These are phyloP conservation scores for Ivindomyrus marchei DNA, from an alignment of 2,113 vertebrate species.

Conservation along the genomic window DNA sequence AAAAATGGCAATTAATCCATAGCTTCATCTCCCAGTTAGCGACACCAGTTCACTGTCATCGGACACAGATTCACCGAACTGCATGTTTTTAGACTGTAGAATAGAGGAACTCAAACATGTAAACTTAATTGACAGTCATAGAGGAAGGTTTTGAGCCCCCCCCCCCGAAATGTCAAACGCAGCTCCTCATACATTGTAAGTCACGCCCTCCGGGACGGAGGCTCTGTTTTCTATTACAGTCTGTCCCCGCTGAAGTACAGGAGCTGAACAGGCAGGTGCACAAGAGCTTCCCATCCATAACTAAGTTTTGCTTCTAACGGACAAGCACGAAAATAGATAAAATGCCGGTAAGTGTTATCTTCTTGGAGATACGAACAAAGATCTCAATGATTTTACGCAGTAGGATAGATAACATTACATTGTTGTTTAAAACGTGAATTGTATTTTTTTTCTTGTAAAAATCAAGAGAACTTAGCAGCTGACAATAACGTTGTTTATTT, in stretches of 20 bases:
- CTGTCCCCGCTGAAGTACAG: neutral
- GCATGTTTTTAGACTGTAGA: neutral
- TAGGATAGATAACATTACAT: neutral
- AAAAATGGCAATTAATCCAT: neutral
- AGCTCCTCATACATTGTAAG: neutral
- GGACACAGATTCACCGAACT: neutral
- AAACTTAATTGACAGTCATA: neutral
- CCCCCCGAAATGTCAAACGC: neutral
- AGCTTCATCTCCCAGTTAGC: neutral
- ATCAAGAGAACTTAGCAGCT: neutral
- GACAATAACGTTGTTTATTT: neutral
- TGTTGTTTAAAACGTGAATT: neutral
- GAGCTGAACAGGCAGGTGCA: neutral
- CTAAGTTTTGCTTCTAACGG: neutral
- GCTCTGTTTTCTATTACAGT: neutral
- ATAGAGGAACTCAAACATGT: neutral
- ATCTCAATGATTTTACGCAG: neutral
- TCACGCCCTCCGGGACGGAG: neutral
- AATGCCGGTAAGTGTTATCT: conserved; percentile 14
- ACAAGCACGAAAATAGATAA: neutral
- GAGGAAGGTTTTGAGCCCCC: neutral
- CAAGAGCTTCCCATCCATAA: neutral
- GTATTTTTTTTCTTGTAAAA: neutral
- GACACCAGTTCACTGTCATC: neutral
- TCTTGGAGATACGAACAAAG: neutral